phyloP scores from a whole-genome alignment of 2,888 invertebrate species.

The Alloscopus bannaensis region DNA sequence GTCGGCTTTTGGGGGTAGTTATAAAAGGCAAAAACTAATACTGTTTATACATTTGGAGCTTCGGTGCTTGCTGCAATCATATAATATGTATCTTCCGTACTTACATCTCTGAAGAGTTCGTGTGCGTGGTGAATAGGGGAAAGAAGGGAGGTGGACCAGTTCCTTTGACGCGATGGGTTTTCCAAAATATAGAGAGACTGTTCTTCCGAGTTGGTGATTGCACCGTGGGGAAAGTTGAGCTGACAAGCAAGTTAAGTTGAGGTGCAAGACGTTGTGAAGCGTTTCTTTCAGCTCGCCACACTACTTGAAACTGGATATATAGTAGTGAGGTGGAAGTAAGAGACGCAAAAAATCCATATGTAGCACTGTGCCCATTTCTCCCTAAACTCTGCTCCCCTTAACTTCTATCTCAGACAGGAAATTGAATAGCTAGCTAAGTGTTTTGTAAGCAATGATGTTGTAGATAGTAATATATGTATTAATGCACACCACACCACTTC shows the following conservation, averaged over 20 bases:
- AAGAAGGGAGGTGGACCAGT: constrained; percentile 21
- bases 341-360: neutral
- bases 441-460: constrained; percentile 56
- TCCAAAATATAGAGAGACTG: constrained; percentile 17
- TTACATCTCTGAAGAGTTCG: neutral
- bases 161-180: constrained; percentile 6
- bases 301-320: constrained; percentile 1
- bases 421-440: constrained; percentile 58
- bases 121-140: neutral
- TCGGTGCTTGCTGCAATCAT: too few relatives aligned
- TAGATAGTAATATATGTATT: constrained; percentile 29
- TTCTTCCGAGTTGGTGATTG: neutral
- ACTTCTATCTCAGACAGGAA: constrained; percentile 46
- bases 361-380: neutral
- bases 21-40: neutral
- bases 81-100: too few relatives aligned
- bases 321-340: constrained; percentile 11
- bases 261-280: neutral
- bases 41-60: too few relatives aligned
- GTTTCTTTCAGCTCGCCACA: neutral
- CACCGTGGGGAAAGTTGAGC: neutral
- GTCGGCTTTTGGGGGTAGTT: neutral
- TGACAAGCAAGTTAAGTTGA: neutral
- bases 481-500: too few relatives aligned
- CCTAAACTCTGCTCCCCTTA: neutral